Evolutionary conservation across 2,888 invertebrate genomes (phyloP), one percentile per base, ranked within the genome.

Genomic region (Elegia similella): DNA sequence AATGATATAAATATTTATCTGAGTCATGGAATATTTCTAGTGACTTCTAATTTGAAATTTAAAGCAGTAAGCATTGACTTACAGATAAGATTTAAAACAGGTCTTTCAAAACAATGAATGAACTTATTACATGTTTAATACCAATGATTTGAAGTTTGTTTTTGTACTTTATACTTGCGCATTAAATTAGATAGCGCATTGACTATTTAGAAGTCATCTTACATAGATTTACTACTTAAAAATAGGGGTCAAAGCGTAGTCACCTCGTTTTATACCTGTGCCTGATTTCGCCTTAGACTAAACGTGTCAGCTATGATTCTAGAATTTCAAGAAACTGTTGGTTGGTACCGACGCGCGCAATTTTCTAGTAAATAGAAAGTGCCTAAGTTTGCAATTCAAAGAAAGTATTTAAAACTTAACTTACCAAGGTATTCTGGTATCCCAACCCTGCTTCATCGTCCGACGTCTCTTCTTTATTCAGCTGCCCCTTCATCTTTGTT

Each of bases 361-460:
- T 68, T 72, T 79, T 80, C 77, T 82, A 78, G 73, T 78, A 79
- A 80, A 72, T 76, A 85, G 82, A 84, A 87, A 87, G 84, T 83
- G 2, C 23, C 23, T 23, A 67, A 61, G 30, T 50, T 59, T 60
- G 69, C 56, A 62, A 56, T 56, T 65, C 38, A 43, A 62, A 58
- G 46, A 5, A 38, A 34, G 34, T 10, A 38, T 10, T 38, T 12
- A 38, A 92, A 34, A 38, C 12, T 38, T 12, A 38, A 92, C 94
- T 94, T 72, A 94, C 94, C 93, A 94, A 92, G 47, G 94, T 94
- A 69, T 94, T 94, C 78, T 94, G 94, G 72, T 94, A 94, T 55
- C 95, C 95, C 73, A 95, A 84, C 59, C 95, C 95, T 59, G 93
- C 88, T 67, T 93, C 93, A 70, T 94, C 93, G 71, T 93, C 93